Evolutionary conservation across 2,888 invertebrate species (phyloP).

Genomic region (Perithous albicinctus): DNA sequence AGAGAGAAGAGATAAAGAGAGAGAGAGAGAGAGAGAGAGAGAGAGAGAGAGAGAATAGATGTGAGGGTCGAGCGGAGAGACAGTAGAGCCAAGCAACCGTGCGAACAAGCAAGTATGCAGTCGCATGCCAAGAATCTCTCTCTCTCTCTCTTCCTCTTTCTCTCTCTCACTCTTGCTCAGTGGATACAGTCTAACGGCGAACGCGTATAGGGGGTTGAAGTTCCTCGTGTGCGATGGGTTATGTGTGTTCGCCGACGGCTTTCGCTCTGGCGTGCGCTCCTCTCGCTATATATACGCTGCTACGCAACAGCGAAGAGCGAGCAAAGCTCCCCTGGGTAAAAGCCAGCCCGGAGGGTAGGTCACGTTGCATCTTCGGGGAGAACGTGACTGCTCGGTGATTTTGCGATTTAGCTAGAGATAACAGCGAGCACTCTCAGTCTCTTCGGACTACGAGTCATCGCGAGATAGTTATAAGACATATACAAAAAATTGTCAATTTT

Average conservation of each 20-base stretch:
- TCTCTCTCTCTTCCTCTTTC: neutral
- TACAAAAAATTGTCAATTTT: too few species aligned
- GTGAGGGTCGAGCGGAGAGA: constrained; percentile 60
- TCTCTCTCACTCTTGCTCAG: neutral
- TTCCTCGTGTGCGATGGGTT: constrained; percentile 46
- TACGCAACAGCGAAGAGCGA: constrained; percentile 47
- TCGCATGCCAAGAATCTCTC: constrained; percentile 62
- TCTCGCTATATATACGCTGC: constrained; percentile 4
- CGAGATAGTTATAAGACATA: neutral
- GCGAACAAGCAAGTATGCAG: constrained; percentile 62
- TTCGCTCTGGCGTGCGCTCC: constrained; percentile 1
- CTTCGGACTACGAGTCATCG: constrained; percentile 2
- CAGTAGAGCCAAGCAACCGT: constrained; percentile 67
- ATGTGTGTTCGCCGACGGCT: constrained; percentile 11
- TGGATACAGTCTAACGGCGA: constrained; percentile 28
- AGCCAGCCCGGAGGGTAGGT: constrained; percentile 60
- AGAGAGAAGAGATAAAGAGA: constrained; percentile 40
- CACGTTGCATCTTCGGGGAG: constrained; percentile 62
- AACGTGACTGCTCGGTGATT: constrained; percentile 66
- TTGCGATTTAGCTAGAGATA: constrained; percentile 51
- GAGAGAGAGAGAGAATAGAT: constrained; percentile 48
- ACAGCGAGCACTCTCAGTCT: constrained; percentile 20
- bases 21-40: constrained; percentile 42
- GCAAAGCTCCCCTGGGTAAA: constrained; percentile 52
- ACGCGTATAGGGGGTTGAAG: constrained; percentile 25